Base-by-base conservation (phyloP, 2,797 vertebrate species). In the Phrynocephalus guinanensis region DNA sequence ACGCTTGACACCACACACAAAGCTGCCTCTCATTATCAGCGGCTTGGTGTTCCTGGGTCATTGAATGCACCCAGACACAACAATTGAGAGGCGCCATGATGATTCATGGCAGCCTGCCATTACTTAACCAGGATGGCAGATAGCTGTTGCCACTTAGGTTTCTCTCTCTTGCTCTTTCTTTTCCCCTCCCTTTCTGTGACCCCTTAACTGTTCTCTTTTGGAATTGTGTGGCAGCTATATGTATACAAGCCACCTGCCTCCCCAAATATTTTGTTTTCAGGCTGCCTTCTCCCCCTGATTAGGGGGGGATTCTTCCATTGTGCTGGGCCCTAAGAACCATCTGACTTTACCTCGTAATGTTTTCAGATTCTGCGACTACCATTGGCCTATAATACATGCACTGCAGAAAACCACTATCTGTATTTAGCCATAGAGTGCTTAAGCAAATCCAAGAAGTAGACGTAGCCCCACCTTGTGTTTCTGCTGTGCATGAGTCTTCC, bases 391-490 rank as follows among this genome's bases (percentile, higher is more conserved):
- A 63, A 50, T 5, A 11, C 15, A 15, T 6, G 3, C 10, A 38
- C 56, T 75, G 88, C 88, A 52, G 38, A 52, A 50, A 79, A 18
- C 3, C n/a, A 56, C 22, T 66, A 13, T n/a, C 81, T 38, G 24
- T 73, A n/a, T 79, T 56, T 44, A 77, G 48, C 18, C 9, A 28
- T n/a, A 56, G 52, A 28, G 60, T 63, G 38, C 18, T 48, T 50
- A 44, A 18, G 18, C 18, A 60, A 44, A 72, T 22, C 66, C 26
- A 63, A 30, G 2, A 30, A 48, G 75, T 30, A 24, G 26, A 11
- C 6, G 7, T 84, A 84, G 87, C 76, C 68, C 87, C 82, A 79
- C 67, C 82, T 79, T 72, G 67, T 73, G 82, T 84, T 50, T 73
- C 60, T 79, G 26, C 52, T 79, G 4, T 63, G n/a, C 77, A 73